Base-by-base conservation (phyloP, 2,888 invertebrate species). In the Agrenia bidenticulata region DNA sequence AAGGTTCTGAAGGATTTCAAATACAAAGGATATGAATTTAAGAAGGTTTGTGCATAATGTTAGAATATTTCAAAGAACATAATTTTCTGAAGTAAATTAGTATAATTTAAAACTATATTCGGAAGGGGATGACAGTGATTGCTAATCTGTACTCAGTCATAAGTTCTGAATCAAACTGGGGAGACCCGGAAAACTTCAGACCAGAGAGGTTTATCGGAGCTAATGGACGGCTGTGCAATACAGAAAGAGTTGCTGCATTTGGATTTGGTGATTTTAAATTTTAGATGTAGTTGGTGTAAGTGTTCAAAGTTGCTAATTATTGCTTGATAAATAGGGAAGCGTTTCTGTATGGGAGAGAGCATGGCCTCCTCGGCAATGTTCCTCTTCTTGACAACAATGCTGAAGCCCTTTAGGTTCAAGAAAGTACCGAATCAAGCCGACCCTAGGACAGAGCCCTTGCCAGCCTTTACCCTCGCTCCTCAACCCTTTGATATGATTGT, bases 401-500 rank as follows among this genome's bases (percentile, higher is more conserved):
- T 66, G 23, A 55, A 57, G 51, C 15, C 19, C 2, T 66, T 66
- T 21, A 50, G 39, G 17, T 66, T 66, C 21, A 39, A 54, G 42
- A 66, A 49, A 5, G 58, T 61, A 21, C 60, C 57, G 9, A 57
- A 57, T 0, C 51, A 66, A 19, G 26, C 61, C 19, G 57, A 41
- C 7, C 65, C 65, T 0, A 21, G 55, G 1, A 32, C 49, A 17
- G 61, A 61, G 2, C 65, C 65, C 0, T 21, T 61, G 0, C 11
- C 45, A 1, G 65, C 51, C 11, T 61, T 66, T 24, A 58, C 65
- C 4, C n/a, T 66, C 1, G 42, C 57, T 0, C 65, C 65, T 1
- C 56, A 57, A 51, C 65, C 65, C 15, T 66, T 49, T 24, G 32
- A 66, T 50, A 21, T 57, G 1, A 42, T 61, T n/a, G 50, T 61